Conservation (phyloP, 2,113 vertebrate species). For the Arvicanthis niloticus region DNA sequence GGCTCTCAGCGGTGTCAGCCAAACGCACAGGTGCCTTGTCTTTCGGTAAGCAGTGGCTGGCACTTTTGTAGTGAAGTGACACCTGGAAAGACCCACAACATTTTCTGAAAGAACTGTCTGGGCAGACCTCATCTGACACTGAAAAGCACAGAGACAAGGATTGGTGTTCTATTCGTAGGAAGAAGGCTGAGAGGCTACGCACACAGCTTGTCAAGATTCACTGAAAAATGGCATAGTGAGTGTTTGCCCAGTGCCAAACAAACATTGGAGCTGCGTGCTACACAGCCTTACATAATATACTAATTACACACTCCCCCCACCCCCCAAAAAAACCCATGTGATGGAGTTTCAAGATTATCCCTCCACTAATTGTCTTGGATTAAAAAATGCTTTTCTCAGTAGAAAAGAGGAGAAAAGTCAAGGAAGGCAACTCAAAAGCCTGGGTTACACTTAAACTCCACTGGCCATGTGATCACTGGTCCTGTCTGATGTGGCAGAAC, state of each 20-base stretch:
- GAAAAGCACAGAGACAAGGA: not conserved
- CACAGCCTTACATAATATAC: not conserved
- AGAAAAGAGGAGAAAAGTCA: not conserved
- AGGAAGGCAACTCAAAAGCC: not conserved
- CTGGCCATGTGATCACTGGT: not conserved
- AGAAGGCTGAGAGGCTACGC: not conserved
- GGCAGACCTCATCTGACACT: not conserved
- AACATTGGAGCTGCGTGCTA: not conserved
- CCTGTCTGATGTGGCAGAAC: not conserved
- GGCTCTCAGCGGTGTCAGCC: not conserved
- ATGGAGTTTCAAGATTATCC: not conserved
- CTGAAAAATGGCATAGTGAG: not conserved
- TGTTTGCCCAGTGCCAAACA: not conserved
- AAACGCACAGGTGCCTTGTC: not conserved
- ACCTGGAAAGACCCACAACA: not conserved
- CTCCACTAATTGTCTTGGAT: not conserved
- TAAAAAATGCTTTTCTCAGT: conserved; percentile 13
- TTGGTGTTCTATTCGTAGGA: not conserved
- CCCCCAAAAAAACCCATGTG: not conserved
- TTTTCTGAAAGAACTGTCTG: not conserved
- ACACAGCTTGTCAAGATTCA: not conserved
- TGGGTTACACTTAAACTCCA: not conserved
- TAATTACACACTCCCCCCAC: not conserved
- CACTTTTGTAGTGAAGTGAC: not conserved
- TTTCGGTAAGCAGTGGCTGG: not conserved